Evolutionary conservation across 2,888 invertebrate genomes (phyloP).

Genomic region (Drosophila mulleri): DNA sequence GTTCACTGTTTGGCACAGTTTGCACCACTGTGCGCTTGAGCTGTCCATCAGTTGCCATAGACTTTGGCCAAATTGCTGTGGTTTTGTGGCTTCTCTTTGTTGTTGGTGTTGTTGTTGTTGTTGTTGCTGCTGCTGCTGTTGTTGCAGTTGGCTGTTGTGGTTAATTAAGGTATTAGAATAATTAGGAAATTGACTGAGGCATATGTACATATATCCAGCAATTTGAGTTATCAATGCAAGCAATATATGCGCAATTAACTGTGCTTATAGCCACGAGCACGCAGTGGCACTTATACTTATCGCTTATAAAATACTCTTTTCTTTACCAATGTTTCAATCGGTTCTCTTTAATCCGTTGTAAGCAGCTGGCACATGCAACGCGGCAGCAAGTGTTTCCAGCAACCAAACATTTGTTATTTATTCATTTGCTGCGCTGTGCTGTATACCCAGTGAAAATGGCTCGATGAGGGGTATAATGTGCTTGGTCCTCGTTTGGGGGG

Average conservation of each 20-base stretch:
- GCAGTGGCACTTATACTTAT: no score
- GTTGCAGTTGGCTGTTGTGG: slow-evolving; percentile 28
- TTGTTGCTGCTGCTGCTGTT: background rate
- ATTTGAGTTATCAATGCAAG: slow-evolving; percentile 1
- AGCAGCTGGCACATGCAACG: slow-evolving; percentile 12
- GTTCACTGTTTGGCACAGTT: background rate
- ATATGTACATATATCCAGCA: slow-evolving; percentile 23
- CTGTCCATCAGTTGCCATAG: slow-evolving; percentile 21
- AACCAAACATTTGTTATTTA: slow-evolving; percentile 53
- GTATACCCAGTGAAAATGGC: background rate
- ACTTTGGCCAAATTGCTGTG: slow-evolving; percentile 41
- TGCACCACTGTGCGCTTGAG: slow-evolving; percentile 29
- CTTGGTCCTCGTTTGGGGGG: background rate
- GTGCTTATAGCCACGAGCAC: background rate
- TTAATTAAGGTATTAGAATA: slow-evolving; percentile 51
- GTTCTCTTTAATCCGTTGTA: background rate
- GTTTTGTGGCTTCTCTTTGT: slow-evolving; percentile 24
- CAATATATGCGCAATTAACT: slow-evolving; percentile 16
- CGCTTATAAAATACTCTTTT: background rate
- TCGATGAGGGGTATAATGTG: background rate
- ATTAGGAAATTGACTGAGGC: slow-evolving; percentile 13
- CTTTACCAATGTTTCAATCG: background rate
- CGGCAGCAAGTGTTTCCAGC: slow-evolving; percentile 26
- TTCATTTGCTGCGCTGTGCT: slow-evolving; percentile 34
- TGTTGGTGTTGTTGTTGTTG: background rate